Evolutionary conservation across 2,888 invertebrate genomes (phyloP), one percentile per base, ranked within the genome.

Genomic region (Thereva unica): DNA sequence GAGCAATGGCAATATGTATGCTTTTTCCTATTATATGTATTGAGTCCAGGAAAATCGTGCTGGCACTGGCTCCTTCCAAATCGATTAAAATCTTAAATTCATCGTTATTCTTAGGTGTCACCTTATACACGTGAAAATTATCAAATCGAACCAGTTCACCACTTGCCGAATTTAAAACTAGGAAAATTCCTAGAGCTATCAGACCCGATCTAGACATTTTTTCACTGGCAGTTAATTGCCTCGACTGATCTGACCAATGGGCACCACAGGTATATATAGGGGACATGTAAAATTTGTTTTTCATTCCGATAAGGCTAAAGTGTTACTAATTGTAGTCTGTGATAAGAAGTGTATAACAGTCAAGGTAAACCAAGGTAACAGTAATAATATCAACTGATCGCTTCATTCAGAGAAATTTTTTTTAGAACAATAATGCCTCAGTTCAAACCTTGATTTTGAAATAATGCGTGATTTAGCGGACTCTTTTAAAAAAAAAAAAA

Each of bases 61-160:
- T 82, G 67, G 80, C 77, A 65, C 80, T 76, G 12, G 78, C 56
- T 68, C 68, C 72, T 55, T 82, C 77, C 64, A 88, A 73, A 3
- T 82, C 74, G 66, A 82, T 82, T 1, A 88, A 76, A 52, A 82
- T 82, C 0, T 78, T 74, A 45, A 87, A 75, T n/a, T n/a, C n/a
- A 0, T 82, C 79, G n/a, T 79, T 76, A 66, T 76, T 83, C 38
- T 78, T 73, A 2, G 88, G 85, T 34, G 77, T 77, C 4, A 88
- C 78, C 74, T 86, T 83, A 72, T 84, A 88, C n/a, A 89, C 81
- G 12, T 84, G 84, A 71, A 85, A 87, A 34, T 85, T 85, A 66
- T 86, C 82, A 72, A 84, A 89, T 53, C 76, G 76, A 3, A 72
- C 73, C 34, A 73, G 67, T 64, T 67, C 63, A 44, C 61, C 23